phyloP scores from a whole-genome alignment of 2,888 invertebrate species.

The Xylota sylvarum region DNA sequence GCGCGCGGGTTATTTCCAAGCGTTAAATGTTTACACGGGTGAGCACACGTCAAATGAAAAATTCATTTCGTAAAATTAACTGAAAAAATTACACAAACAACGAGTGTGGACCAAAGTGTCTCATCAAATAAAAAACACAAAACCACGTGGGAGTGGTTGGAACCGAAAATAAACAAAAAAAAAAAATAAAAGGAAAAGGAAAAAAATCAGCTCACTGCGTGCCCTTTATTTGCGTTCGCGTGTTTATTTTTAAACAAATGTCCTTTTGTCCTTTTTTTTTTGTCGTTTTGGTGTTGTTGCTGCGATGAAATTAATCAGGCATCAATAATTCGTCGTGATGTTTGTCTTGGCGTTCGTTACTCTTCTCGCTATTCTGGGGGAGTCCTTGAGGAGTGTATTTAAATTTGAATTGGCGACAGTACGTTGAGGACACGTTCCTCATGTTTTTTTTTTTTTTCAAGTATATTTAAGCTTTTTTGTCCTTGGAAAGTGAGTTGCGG shows the following conservation, averaged over 20 bases:
- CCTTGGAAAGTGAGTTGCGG: neutral
- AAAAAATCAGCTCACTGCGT: constrained; percentile 52
- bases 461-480: neutral
- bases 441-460: too few relatives aligned
- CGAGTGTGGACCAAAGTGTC: constrained; percentile 50
- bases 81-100: constrained; percentile 61
- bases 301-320: constrained; percentile 62
- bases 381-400: constrained; percentile 31
- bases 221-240: constrained; percentile 65
- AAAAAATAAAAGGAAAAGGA: constrained; percentile 59
- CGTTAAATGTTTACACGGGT: constrained; percentile 77
- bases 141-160: constrained; percentile 61
- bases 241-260: constrained; percentile 72
- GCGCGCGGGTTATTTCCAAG: constrained; percentile 61
- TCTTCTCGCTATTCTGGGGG: neutral
- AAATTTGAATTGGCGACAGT: constrained; percentile 6
- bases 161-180: constrained; percentile 64
- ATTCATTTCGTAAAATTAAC: constrained; percentile 77
- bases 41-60: constrained; percentile 77
- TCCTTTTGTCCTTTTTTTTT: constrained; percentile 59
- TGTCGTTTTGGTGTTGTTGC: neutral
- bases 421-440: neutral
- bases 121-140: constrained; percentile 39
- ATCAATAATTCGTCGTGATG: constrained; percentile 68
- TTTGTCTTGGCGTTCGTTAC: constrained; percentile 43